Evolutionary conservation across 2,797 vertebrate genomes (phyloP).

Genomic region (Coreius guichenoti): DNA sequence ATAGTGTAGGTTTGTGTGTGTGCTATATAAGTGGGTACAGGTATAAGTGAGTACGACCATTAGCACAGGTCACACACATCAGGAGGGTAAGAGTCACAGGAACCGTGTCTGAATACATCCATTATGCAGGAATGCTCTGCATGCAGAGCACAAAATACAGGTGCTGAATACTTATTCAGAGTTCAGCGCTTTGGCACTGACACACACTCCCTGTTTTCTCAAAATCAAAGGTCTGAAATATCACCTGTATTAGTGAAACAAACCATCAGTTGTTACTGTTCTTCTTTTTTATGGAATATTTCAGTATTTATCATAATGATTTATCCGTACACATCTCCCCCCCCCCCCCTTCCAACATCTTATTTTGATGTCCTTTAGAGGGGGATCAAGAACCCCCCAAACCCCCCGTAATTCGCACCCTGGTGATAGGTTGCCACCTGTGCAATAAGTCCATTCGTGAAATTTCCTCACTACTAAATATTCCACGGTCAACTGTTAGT

Average conservation of each 20-base stretch:
- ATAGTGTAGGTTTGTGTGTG: neutral
- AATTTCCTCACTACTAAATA: too few relatives aligned
- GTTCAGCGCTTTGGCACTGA: neutral
- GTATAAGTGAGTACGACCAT: neutral
- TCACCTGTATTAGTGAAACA: neutral
- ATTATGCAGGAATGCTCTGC: conserved; percentile 8
- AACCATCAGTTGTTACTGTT: too few relatives aligned
- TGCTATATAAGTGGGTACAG: neutral
- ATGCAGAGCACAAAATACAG: neutral
- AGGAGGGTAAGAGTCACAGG: conserved; percentile 1
- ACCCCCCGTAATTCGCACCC: too few relatives aligned
- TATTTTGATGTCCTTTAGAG: too few relatives aligned
- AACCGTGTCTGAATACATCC: conserved; percentile 6
- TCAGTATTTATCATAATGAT: too few relatives aligned
- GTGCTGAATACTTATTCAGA: conserved; percentile 9
- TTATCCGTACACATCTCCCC: too few relatives aligned
- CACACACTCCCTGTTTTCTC: neutral
- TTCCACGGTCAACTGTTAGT: too few relatives aligned
- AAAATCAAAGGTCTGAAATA: conserved; percentile 3
- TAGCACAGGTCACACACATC: conserved; percentile 1
- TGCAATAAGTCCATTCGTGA: too few relatives aligned
- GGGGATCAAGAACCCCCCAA: too few relatives aligned
- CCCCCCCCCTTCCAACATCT: too few relatives aligned
- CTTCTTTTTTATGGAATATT: too few relatives aligned
- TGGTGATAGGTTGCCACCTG: too few relatives aligned